Percentiles rank a stretch among this genome's conserved stretches.
Evolutionary conservation across 2,888 invertebrate genomes (phyloP).

Genomic region (Microctonus hyperodae): DNA sequence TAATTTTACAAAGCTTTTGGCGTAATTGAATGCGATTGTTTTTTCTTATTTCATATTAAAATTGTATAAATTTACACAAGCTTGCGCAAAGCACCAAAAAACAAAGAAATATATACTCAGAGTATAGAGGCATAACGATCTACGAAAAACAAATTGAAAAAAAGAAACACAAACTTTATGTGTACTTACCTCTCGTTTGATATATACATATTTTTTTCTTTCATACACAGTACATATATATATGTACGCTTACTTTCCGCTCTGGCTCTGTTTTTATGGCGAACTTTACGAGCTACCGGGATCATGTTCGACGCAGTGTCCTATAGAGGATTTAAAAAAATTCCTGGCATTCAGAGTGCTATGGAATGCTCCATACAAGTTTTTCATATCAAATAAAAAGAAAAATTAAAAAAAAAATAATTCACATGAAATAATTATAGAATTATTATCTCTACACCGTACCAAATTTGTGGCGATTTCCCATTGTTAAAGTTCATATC

Average conservation of each 20-base stretch:
- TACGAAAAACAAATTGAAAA: background rate
- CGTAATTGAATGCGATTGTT: constrained; percentile 20
- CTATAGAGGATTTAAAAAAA: constrained; percentile 12
- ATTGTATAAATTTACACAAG: background rate
- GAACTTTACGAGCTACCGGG: constrained; percentile 3
- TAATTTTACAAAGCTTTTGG: constrained; percentile 37
- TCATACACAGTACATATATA: background rate
- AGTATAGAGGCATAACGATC: background rate
- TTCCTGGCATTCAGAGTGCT: constrained; percentile 13
- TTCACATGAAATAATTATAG: too few species aligned
- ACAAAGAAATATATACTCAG: background rate
- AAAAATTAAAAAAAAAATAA: background rate
- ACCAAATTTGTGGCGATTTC: too few species aligned
- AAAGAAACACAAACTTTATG: constrained; percentile 5
- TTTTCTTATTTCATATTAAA: background rate
- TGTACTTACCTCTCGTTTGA: background rate
- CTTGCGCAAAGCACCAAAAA: background rate
- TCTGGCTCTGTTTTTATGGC: constrained; percentile 4
- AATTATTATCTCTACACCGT: too few species aligned
- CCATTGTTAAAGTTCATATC: constrained; percentile 10
- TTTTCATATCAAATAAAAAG: background rate
- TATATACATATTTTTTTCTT: background rate
- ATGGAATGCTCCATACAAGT: background rate
- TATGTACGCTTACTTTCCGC: background rate
- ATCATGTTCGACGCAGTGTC: constrained; percentile 17